Conservation (phyloP, 2,888 invertebrate genomes). For the Piscicola geometra region DNA sequence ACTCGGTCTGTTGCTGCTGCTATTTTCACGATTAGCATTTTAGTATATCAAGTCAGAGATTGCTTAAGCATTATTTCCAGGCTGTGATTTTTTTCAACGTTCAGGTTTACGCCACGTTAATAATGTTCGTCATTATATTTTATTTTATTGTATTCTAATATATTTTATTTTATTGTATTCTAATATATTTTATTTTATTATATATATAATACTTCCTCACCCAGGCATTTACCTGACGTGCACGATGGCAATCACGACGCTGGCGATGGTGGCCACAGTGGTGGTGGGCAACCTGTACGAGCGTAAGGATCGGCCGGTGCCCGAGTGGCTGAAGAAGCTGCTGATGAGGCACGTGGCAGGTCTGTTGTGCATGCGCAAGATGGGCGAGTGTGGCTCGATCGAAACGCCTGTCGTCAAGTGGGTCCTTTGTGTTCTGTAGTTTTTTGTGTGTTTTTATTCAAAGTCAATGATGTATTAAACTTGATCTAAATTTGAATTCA, state of each 20-base stretch:
- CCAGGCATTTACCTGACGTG: slow-evolving; percentile 45
- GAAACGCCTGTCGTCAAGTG: background rate
- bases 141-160: too few relatives aligned
- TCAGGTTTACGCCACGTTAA: too few relatives aligned
- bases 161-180: too few relatives aligned
- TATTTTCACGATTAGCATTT: background rate
- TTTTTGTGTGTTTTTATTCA: background rate
- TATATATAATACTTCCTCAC: background rate
- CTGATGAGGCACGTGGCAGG: slow-evolving; percentile 42
- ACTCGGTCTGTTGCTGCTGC: slow-evolving; percentile 38
- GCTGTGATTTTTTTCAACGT: too few relatives aligned
- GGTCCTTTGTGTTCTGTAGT: too few relatives aligned
- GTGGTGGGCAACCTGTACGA: slow-evolving; percentile 44
- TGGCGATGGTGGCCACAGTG: slow-evolving; percentile 46
- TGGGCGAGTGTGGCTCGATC: slow-evolving; percentile 5
- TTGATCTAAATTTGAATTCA: too few relatives aligned
- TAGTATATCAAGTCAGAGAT: background rate
- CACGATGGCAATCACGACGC: slow-evolving; percentile 46
- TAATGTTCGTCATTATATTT: too few relatives aligned
- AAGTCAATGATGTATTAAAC: background rate
- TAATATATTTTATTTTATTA: too few relatives aligned
- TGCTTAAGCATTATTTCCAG: too few relatives aligned
- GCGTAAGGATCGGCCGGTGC: slow-evolving; percentile 44
- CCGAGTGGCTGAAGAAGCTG: slow-evolving; percentile 43
- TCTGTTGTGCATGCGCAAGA: slow-evolving; percentile 44